A percentile compares a stretch with the other conserved stretches of the same genome.
Evolutionary conservation across 1,140 invertebrate genomes (phyloP).

Genomic region (Asbolus verrucosus): DNA sequence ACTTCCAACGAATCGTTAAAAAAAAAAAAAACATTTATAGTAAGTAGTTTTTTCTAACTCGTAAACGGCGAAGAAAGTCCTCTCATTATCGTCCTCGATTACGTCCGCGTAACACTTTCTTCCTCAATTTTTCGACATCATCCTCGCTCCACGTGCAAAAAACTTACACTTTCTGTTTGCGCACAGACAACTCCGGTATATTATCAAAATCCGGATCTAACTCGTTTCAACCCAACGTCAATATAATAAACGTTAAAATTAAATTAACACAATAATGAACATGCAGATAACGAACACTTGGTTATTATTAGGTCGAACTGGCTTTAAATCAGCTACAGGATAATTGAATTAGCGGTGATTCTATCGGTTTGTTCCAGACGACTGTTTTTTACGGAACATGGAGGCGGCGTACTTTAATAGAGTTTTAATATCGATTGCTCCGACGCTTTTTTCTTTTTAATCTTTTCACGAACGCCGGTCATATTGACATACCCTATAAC

Average conservation of each 20-base stretch:
- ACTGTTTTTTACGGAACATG: neutral
- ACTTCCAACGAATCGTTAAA: too few species aligned
- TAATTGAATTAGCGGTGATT: constrained; percentile 11
- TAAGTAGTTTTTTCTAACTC: too few species aligned
- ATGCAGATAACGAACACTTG: neutral
- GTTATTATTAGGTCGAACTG: neutral
- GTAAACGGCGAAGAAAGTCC: constrained; percentile 20
- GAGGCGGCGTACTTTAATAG: too few species aligned
- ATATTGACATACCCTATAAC: too few species aligned
- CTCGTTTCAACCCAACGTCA: too few species aligned
- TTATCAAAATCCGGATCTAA: too few species aligned
- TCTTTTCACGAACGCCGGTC: too few species aligned
- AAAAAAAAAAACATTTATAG: constrained; percentile 2
- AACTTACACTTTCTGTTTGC: too few species aligned
- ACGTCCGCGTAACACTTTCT: constrained; percentile 27
- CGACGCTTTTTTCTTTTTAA: too few species aligned
- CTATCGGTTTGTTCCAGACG: neutral
- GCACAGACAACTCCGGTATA: too few species aligned
- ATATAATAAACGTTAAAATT: neutral
- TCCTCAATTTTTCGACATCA: constrained; percentile 3
- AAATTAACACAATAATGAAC: constrained; percentile 6
- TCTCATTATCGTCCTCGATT: constrained; percentile 23
- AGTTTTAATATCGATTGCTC: too few species aligned
- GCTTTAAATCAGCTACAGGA: neutral
- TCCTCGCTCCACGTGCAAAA: neutral